A percentile compares a stretch with the other conserved stretches of the same genome.
phyloP scores from a whole-genome alignment of 1,140 invertebrate genomes.

The Thaumatotibia leucotreta region DNA sequence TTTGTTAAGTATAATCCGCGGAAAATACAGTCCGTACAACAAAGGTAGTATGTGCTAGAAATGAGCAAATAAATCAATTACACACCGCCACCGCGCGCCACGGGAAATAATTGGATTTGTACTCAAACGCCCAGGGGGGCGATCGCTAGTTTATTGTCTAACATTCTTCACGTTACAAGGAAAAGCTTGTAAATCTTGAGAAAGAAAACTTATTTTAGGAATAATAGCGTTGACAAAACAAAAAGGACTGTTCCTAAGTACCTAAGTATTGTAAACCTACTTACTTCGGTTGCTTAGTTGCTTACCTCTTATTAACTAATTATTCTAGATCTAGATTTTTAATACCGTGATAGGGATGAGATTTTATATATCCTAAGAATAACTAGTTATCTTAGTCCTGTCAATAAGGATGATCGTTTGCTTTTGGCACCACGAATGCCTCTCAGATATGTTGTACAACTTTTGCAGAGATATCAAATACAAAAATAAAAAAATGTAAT shows the following conservation, averaged over 20 bases:
- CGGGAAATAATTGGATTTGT: slow-evolving; percentile 60
- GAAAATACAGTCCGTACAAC: not conserved
- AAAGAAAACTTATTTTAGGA: slow-evolving; percentile 4
- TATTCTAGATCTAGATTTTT: not conserved
- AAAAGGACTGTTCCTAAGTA: not conserved
- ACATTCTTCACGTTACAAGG: slow-evolving; percentile 28
- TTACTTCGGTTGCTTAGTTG: not conserved
- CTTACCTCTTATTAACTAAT: not conserved
- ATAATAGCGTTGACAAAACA: not conserved
- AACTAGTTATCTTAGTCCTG: no score
- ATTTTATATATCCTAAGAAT: no score
- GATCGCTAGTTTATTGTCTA: slow-evolving; percentile 49
- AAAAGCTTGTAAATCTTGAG: slow-evolving; percentile 9
- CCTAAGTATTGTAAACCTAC: no score
- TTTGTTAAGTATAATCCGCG: slow-evolving; percentile 1
- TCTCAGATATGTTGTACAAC: no score
- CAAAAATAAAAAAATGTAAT: no score
- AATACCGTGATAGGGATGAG: no score
- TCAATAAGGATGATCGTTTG: no score
- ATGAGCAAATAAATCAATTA: slow-evolving; percentile 67
- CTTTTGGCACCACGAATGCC: no score
- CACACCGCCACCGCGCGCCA: slow-evolving; percentile 44
- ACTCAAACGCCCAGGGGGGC: slow-evolving; percentile 41
- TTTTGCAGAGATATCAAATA: no score
- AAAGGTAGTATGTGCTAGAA: slow-evolving; percentile 25